Conservation (phyloP, 2,888 invertebrate genomes). For the Sialis lutaria region DNA sequence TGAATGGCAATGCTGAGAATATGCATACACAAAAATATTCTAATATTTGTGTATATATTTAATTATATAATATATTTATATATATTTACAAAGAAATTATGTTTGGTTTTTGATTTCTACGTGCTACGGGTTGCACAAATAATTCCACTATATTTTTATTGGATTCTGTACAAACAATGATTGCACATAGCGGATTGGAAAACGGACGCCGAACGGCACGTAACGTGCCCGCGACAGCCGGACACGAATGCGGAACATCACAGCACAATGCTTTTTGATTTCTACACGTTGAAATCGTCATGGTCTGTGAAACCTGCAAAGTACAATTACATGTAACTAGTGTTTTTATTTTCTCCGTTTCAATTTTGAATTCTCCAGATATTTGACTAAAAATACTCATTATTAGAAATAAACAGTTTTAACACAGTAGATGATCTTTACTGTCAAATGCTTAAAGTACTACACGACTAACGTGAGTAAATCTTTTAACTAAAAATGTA, state of each 20-base stretch:
- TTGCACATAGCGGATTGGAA: neutral
- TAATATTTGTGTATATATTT: no score
- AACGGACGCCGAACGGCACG: neutral
- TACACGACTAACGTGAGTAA: no score
- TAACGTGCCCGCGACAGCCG: neutral
- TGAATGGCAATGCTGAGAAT: no score
- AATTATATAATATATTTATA: neutral
- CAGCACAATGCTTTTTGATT: slow-evolving; percentile 25
- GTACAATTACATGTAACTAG: slow-evolving; percentile 13
- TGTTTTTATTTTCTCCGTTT: neutral
- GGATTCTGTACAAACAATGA: slow-evolving; percentile 1
- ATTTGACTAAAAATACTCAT: no score
- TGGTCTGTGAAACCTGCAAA: slow-evolving; percentile 58
- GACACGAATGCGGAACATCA: slow-evolving; percentile 18
- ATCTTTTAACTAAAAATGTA: no score
- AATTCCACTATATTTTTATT: slow-evolving; percentile 2
- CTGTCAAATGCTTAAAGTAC: no score
- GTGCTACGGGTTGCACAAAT: slow-evolving; percentile 1
- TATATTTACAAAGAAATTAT: neutral
- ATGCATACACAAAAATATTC: no score
- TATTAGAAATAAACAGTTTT: no score
- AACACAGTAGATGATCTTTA: no score
- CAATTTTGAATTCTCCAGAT: neutral
- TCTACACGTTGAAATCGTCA: slow-evolving; percentile 48
- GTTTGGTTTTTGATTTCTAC: neutral